Evolutionary conservation across 1,140 invertebrate species (phyloP).

Genomic region (Dinothrombium tinctorium): DNA sequence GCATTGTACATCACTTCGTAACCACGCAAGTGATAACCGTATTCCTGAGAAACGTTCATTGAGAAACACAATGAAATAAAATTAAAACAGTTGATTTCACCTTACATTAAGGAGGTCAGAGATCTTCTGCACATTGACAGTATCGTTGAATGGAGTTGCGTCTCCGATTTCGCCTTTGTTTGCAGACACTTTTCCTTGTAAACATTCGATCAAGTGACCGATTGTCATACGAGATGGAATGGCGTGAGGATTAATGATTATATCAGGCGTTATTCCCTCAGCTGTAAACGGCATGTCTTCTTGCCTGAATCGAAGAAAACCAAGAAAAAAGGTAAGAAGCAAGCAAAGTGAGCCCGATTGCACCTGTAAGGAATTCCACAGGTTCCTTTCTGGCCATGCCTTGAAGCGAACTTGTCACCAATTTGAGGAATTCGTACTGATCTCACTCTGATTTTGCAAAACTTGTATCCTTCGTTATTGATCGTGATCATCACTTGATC

Average conservation of each 20-base stretch:
- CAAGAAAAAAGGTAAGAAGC: too few species aligned
- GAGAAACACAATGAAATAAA: background rate
- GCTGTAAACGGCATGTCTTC: constrained; percentile 89
- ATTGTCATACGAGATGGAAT: constrained; percentile 99
- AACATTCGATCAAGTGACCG: constrained; percentile 97
- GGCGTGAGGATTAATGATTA: constrained; percentile 97
- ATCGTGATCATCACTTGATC: constrained; percentile 90
- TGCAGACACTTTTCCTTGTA: constrained; percentile 75
- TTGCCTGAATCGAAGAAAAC: constrained; percentile 10
- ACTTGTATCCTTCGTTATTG: constrained; percentile 94
- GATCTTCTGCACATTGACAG: constrained; percentile 97
- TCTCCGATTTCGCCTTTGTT: constrained; percentile 92
- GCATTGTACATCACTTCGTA: constrained; percentile 97
- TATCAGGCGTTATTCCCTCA: constrained; percentile 91
- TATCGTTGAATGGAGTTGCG: constrained; percentile 95
- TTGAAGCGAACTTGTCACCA: constrained; percentile 94
- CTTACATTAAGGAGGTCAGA: constrained; percentile 50
- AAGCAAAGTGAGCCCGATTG: too few species aligned
- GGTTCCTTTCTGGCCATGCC: constrained; percentile 96
- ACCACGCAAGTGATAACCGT: constrained; percentile 84
- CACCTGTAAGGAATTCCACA: constrained; percentile 89
- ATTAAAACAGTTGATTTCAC: background rate
- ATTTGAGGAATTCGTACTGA: constrained; percentile 97
- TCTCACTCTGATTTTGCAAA: constrained; percentile 88
- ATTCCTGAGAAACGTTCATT: constrained; percentile 36